Evolutionary conservation across 2,888 invertebrate species (phyloP).

Genomic region (Sceliomorpha sp.): DNA sequence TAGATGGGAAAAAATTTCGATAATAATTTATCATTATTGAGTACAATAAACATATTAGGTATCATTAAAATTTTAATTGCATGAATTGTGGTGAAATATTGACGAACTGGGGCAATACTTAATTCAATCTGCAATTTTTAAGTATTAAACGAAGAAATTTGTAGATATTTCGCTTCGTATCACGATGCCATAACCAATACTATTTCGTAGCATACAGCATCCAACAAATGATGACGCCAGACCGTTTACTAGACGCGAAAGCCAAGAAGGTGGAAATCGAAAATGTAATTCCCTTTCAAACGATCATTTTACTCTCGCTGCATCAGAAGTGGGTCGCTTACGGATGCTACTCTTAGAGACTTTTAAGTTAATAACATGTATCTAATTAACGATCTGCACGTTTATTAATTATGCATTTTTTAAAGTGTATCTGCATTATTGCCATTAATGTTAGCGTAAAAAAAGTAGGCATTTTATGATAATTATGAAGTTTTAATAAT

Average conservation of each 20-base stretch:
- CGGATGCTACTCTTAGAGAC: conserved; percentile 19
- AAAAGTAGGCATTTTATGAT: no score
- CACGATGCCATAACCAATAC: conserved; percentile 21
- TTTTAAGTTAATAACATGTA: conserved; percentile 28
- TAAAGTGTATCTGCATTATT: no score
- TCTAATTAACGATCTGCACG: conserved; percentile 15
- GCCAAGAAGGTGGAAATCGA: conserved; percentile 28
- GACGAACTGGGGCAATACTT: no score
- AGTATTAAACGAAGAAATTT: conserved; percentile 38
- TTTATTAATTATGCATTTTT: conserved; percentile 14
- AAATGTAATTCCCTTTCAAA: conserved; percentile 43
- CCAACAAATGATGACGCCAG: conserved; percentile 40
- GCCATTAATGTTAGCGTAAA: no score
- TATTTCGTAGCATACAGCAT: conserved; percentile 21
- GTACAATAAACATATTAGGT: no score
- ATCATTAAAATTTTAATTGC: no score
- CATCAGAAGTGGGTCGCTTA: conserved; percentile 32
- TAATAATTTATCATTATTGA: no score
- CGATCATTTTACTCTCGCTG: conserved; percentile 49
- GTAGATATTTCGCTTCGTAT: conserved; percentile 22
- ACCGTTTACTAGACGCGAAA: conserved; percentile 25
- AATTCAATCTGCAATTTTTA: no score
- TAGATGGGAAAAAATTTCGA: no score
- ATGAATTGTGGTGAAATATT: no score
- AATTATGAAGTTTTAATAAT: no score